phyloP scores from a whole-genome alignment of 1,140 invertebrate species.

The Idris sp. region DNA sequence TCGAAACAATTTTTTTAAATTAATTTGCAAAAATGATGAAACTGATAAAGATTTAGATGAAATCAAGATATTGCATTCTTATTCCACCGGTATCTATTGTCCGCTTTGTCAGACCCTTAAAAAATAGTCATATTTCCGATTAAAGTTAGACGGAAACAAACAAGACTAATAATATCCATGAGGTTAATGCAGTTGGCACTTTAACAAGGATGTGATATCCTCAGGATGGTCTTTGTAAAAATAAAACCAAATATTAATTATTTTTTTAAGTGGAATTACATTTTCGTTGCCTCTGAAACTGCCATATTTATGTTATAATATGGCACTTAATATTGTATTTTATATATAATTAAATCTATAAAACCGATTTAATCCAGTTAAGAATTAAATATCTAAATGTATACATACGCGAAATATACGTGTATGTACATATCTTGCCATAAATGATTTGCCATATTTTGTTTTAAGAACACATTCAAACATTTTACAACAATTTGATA shows the following conservation, averaged over 20 bases:
- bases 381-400: constrained; percentile 30
- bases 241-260: constrained; percentile 62
- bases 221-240: constrained; percentile 49
- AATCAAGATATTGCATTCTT: too few species aligned
- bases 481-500: constrained; percentile 31
- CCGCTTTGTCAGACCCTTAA: constrained; percentile 23
- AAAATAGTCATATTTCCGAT: constrained; percentile 63
- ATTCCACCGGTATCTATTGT: constrained; percentile 25
- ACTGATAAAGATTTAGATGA: too few species aligned
- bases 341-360: constrained; percentile 15
- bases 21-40: too few species aligned
- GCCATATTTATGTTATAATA: constrained; percentile 11
- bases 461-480: constrained; percentile 33
- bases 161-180: constrained; percentile 39
- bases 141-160: constrained; percentile 54
- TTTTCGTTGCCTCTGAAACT: constrained; percentile 29
- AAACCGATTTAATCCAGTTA: constrained; percentile 16
- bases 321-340: constrained; percentile 5
- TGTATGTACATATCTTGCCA: constrained; percentile 69
- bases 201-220: constrained; percentile 13
- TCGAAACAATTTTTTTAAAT: too few species aligned
- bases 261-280: constrained; percentile 56
- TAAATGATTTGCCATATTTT: constrained; percentile 67
- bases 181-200: constrained; percentile 18
- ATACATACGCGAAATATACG: constrained; percentile 23